phyloP scores from a whole-genome alignment of 2,797 vertebrate genomes.

The Ceryle rudis region DNA sequence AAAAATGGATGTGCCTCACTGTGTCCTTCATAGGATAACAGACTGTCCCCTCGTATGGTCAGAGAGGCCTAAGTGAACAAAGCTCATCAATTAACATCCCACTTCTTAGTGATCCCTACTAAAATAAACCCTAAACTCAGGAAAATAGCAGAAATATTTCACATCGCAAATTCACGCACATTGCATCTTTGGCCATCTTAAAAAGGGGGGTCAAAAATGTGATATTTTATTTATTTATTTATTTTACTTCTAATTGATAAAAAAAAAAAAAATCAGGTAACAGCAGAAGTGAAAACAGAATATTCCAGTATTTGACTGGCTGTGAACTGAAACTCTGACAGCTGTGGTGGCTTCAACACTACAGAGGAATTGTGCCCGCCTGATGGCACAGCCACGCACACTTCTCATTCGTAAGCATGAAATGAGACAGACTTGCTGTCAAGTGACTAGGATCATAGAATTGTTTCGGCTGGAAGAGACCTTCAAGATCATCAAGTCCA shows the following conservation, averaged over 20 bases:
- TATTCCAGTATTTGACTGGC: neutral
- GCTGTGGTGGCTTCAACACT: neutral
- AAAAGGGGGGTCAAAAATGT: neutral
- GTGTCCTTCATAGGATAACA: neutral
- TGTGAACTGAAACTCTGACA: neutral
- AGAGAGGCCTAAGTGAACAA: neutral
- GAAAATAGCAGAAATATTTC: neutral
- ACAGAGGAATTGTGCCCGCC: neutral
- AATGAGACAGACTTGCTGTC: neutral
- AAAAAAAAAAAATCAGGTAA: neutral
- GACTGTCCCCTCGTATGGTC: neutral
- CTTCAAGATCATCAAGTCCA: too few species aligned
- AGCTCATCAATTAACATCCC: neutral
- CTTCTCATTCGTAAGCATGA: neutral
- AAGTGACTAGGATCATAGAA: neutral
- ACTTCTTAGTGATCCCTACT: neutral
- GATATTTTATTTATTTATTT: too few species aligned
- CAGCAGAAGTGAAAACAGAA: rapidly evolving
- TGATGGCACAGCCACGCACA: neutral
- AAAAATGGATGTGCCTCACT: neutral
- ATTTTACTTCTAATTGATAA: neutral
- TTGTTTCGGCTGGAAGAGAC: too few species aligned
- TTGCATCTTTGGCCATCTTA: neutral
- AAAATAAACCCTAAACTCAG: neutral
- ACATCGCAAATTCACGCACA: neutral